Percentiles rank a stretch among this genome's conserved stretches.
Conservation (phyloP, 2,888 invertebrate species). For the Cheilosia urbana region DNA sequence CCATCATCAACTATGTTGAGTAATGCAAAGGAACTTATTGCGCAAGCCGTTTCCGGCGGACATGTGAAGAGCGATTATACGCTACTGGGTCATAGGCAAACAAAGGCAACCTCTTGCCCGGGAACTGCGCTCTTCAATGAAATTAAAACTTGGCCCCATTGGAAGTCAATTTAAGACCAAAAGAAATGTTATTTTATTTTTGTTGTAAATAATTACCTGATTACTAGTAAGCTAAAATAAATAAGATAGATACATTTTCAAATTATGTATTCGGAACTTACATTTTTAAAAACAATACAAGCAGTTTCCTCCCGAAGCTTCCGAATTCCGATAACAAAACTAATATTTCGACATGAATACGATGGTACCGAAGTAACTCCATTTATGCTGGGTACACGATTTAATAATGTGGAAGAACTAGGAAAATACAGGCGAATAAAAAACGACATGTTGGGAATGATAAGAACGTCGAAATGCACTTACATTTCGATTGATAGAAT, state of each 20-base stretch:
- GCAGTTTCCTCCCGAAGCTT: conserved; percentile 87
- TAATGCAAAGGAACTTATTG: conserved; percentile 86
- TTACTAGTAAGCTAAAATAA: background rate
- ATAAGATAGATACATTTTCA: too few species aligned
- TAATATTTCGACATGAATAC: conserved; percentile 98
- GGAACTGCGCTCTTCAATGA: conserved; percentile 86
- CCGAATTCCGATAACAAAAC: conserved; percentile 96
- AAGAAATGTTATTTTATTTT: background rate
- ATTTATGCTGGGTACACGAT: too few species aligned
- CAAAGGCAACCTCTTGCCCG: conserved; percentile 87
- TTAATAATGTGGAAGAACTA: too few species aligned
- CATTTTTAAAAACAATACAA: too few species aligned
- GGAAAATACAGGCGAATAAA: too few species aligned
- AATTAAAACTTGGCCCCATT: conserved; percentile 87
- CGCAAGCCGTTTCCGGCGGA: conserved; percentile 86
- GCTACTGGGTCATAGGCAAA: conserved; percentile 88
- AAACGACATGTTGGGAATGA: too few species aligned
- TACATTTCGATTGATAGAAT: too few species aligned
- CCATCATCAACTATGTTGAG: conserved; percentile 86
- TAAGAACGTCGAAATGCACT: too few species aligned
- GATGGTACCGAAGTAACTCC: conserved; percentile 83
- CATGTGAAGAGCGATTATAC: conserved; percentile 86
- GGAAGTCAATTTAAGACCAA: conserved; percentile 77
- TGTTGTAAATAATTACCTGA: conserved; percentile 11
- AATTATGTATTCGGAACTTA: too few species aligned